Percentiles rank a stretch among this genome's conserved stretches.
Evolutionary conservation across 30 jellyfish, hydroid and myxozoan genomes (phyloP).

Genomic region (Hydractinia echinata): DNA sequence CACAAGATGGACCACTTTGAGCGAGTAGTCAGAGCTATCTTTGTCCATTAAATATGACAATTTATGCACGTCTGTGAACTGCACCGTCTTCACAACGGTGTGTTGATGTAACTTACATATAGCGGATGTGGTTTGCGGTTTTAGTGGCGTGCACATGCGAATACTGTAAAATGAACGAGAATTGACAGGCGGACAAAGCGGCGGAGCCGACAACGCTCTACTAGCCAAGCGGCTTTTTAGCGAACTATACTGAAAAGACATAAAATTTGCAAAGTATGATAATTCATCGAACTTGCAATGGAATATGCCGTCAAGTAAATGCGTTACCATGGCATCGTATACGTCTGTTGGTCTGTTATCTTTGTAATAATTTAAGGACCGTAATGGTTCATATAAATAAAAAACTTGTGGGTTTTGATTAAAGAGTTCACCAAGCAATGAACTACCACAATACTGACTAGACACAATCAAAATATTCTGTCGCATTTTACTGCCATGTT

Average conservation of each 20-base stretch:
- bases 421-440: conserved; percentile 89
- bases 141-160: conserved; percentile 97
- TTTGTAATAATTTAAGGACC: conserved; percentile 83
- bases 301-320: conserved; percentile 87
- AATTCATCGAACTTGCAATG: conserved; percentile 98
- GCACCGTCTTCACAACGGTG: conserved; percentile 90
- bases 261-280: conserved; percentile 75
- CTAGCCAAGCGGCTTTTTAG: conserved; percentile 97
- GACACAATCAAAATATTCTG: conserved; percentile 90
- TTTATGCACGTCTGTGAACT: conserved; percentile 91
- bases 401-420: conserved; percentile 98
- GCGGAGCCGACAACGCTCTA: conserved; percentile 98
- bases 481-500: conserved; percentile 97
- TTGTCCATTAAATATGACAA: conserved; percentile 95
- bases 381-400: conserved; percentile 88
- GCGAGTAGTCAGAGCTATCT: conserved; percentile 93
- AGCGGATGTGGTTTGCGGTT: conserved; percentile 99
- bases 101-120: conserved; percentile 97
- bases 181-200: conserved; percentile 90
- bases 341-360: conserved; percentile 98
- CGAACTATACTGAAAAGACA: conserved; percentile 98
- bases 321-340: conserved; percentile 98
- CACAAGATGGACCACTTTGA: conserved; percentile 97
- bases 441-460: conserved; percentile 97
- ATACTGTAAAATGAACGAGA: conserved; percentile 90